Base-by-base conservation (phyloP, 2,888 invertebrate genomes). In the Diarsia dahlii region DNA sequence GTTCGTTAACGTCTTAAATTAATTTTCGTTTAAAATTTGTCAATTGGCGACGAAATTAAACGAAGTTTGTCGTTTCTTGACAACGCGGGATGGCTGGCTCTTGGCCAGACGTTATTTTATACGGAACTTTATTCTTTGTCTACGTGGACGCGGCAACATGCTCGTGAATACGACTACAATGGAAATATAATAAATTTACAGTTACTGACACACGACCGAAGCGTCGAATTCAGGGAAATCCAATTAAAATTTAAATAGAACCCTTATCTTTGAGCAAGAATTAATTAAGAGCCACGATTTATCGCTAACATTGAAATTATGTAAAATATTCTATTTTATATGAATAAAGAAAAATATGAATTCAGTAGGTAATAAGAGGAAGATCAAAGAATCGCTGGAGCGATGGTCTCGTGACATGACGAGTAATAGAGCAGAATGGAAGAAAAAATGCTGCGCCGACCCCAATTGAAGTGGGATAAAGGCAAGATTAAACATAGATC, bases 21-120 rank as follows among this genome's bases (percentile, higher is more conserved):
- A 93, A 93, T 93, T 93, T 93, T 94, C 91, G 87, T 90, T 92
- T 90, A 91, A 93, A 94, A 92, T 93, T 93, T 92, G 93, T 91
- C 93, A 92, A 94, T 94, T 92, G 92, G 90, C 90, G 85, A 89
- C 84, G 87, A 90, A 93, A 94, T 94, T 93, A 92, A 91, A 93
- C 90, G 89, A 94, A 93, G 92, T 93, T 93, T 92, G 91, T 90
- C 90, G 91, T 93, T 91, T 89, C 91, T 92, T 92, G 91, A 92
- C 89, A 89, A 90, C 87, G 90, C 88, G 88, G 90, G 90, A 89
- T 85, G 89, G 89, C 89, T 95, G 95, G 95, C 94, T 87, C 74
- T 58, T 63, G 67, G 93, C 95, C 95, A 95, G 90, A 54, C 81
- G 60, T 87, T 89, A 87, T 87, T 87, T 90, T 90, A 87, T 88